Base-by-base conservation (phyloP, 2,113 vertebrate species). In the Daubentonia madagascariensis region DNA sequence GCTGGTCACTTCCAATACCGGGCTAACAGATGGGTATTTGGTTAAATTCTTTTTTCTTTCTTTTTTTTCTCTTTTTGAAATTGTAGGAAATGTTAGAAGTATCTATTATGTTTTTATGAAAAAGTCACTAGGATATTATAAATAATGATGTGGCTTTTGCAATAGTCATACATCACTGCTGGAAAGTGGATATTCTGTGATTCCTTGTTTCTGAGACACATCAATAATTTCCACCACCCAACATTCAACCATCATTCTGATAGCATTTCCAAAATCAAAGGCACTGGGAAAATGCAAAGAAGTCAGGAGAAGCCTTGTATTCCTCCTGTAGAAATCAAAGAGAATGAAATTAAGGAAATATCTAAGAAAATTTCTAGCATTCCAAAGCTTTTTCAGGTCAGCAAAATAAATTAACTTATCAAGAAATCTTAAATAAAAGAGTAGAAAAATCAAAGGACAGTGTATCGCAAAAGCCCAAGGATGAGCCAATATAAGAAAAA, bases 401-500 rank as follows among this genome's bases (percentile, higher is more conserved):
- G 50, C 59, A 92, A 92, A 89, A 96, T 85, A 54, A 96, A 81
- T 94, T 43, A 79, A 57, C 45, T 97, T 95, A 88, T 35, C 35
- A 85, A 89, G 85, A 76, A 91, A 89, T 93, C n/a, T 81, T 85
- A 87, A 92, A 85, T 70, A 40, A 65, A 94, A 96, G 61, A 81
- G 40, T 30, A 95, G 18, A 89, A 85, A 96, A 91, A 67, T 72
- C 81, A 96, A 85, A 96, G 57, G 3, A 72, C 1, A 32, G 30
- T 6, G 80, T 43, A 59, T 37, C 63, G 14, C 6, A n/a, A 80
- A 79, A 63, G n/a, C 75, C 6, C 35, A 96, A 88, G 50, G 65
- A 79, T 61, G 40, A 73, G 25, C 89, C 83, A 96, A 40, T 73
- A 40, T 52, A 81, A 91, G 43, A 63, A 91, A 96, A 89, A 45